Evolutionary conservation across 2,888 invertebrate species (phyloP), one percentile per base, ranked within the genome.

Genomic region (Drosophila siamana): DNA sequence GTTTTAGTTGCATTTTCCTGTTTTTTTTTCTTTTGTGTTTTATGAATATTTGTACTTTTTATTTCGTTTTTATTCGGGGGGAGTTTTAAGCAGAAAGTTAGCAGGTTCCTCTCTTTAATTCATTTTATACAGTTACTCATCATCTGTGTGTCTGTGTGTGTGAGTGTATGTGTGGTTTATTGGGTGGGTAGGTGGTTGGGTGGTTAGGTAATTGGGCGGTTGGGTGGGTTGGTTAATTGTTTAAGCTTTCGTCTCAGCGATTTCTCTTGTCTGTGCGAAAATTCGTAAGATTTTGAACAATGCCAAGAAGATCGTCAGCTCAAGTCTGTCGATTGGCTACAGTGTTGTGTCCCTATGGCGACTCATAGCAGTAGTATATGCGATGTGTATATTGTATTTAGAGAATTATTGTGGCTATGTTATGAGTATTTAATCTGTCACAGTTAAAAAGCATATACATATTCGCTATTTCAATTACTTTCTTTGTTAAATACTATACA

Each of bases 21-120:
- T 19, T 30, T 54, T 11, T 28, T 16, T 38, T 60, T 52, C 41
- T 51, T 24, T 57, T 62, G 33, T 65, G 46, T 47, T 44, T 67
- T 72, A 77, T 80, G 74, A 80, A 84, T 84, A 90, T 90, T 90
- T 90, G 90, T 90, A 90, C 90, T 90, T 90, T 88, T 84, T 85
- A 89, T 86, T 84, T 82, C 88, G 79, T 69, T 81, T 75, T 83
- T 81, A 81, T 78, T 90, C 86, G 86, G 85, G 90, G 88, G 89
- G 89, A 72, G 56, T 57, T 82, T 75, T 66, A 90, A 89, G 90
- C 87, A 75, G 78, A 88, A 77, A 71, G 44, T 64, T 61, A 38
- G 67, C 73, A 69, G 70, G 73, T 74, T 77, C 33, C 15, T 26
- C 24, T 62, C 22, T 11, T 9, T 43, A 1, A 38, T 24, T 30